Evolutionary conservation across 2,888 invertebrate genomes (phyloP), one percentile per base, ranked within the genome.

Genomic region (Melieria crassipennis): DNA sequence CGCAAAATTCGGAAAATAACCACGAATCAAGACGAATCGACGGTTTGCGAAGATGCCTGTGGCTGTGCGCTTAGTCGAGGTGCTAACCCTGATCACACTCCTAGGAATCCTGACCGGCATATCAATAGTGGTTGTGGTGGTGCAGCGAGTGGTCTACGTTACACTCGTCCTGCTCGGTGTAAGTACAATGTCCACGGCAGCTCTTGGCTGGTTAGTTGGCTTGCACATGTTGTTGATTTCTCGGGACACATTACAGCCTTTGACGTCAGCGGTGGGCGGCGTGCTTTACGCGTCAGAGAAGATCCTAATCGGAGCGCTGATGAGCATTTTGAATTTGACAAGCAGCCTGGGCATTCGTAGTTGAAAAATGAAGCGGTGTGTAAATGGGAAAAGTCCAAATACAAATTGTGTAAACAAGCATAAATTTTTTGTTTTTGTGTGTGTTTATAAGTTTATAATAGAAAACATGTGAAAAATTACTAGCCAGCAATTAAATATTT

Each of bases 21-120:
- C 55, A 16, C 30, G 52, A 71, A 64, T 16, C 61, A 57, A 69
- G 30, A 65, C 58, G 65, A 71, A 71, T 69, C 63, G 30, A 42
- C 62, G 67, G 70, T 71, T 70, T 73, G 10, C 48, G 42, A 77
- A 66, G 72, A 81, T 81, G 81, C 77, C 79, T 13, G 80, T 81
- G 45, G 81, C 80, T 9, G 79, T 81, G 42, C 80, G 77, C 72
- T 76, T 81, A 43, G 76, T 81, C 48, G 81, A 81, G 74, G 74
- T 80, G 3, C 67, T 81, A 11, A 69, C 80, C 2, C 71, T 81
- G 65, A 71, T 80, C 46, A 78, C 80, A 42, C 60, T 78, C 43
- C 73, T 81, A 55, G 80, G 79, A 61, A 75, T 81, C 45, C 68
- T 81, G 58, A 74, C 79, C 5, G 79, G 78, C 58, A 71, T 79